Evolutionary conservation across 2,797 vertebrate genomes (phyloP).

Genomic region (Cyclura pinguis): DNA sequence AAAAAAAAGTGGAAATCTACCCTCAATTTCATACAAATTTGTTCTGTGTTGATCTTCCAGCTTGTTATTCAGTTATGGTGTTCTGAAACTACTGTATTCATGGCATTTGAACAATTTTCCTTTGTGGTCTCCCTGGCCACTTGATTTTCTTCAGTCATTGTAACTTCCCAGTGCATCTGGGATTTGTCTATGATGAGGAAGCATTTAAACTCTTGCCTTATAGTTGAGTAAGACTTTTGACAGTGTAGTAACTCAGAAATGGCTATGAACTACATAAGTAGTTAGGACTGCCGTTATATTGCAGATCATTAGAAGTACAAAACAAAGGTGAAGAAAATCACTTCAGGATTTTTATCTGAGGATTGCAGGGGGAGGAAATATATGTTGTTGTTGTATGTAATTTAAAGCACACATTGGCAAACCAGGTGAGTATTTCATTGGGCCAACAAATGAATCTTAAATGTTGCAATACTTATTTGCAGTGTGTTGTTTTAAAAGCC

Average conservation of each 20-base stretch:
- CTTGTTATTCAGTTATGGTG: neutral
- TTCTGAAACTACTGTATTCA: neutral
- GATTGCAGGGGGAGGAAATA: no score
- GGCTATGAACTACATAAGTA: neutral
- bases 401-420: constrained; percentile 6
- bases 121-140: neutral
- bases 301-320: neutral
- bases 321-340: neutral
- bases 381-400: neutral
- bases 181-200: neutral
- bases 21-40: neutral
- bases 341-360: neutral
- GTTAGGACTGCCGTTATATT: neutral
- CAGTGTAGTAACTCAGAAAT: neutral
- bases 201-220: neutral
- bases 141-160: neutral
- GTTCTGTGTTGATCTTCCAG: neutral
- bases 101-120: neutral
- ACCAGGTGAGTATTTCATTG: neutral
- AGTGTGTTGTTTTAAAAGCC: constrained; percentile 7
- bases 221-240: neutral
- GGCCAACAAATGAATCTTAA: neutral
- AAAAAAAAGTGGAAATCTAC: neutral
- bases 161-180: neutral
- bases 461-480: neutral